phyloP scores from a whole-genome alignment of 2,888 invertebrate genomes.

The Nemapogon koenigi region DNA sequence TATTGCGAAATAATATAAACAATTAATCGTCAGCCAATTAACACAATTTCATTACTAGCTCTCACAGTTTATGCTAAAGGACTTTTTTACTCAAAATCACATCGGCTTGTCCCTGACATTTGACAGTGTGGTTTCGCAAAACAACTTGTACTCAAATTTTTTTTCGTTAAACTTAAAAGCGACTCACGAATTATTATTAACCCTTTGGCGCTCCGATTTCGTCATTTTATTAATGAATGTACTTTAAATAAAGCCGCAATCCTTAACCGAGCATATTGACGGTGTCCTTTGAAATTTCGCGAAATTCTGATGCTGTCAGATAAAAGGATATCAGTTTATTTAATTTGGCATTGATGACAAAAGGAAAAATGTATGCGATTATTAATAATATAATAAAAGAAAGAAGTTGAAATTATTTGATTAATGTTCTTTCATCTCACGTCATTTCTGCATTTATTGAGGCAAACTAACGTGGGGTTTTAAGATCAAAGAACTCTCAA shows the following conservation, averaged over 20 bases:
- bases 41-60: too few relatives aligned
- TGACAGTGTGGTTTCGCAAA: conserved; percentile 28
- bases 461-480: too few relatives aligned
- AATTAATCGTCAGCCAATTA: too few relatives aligned
- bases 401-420: too few relatives aligned
- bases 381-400: neutral
- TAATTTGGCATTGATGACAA: neutral
- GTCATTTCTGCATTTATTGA: too few relatives aligned
- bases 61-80: too few relatives aligned
- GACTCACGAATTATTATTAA: conserved; percentile 25
- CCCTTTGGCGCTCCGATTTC: conserved; percentile 38
- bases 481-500: too few relatives aligned
- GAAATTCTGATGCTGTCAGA: conserved; percentile 17
- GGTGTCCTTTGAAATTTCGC: conserved; percentile 20
- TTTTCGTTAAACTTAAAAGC: conserved; percentile 37
- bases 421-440: too few relatives aligned
- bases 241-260: neutral
- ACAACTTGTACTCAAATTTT: conserved; percentile 27
- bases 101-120: conserved; percentile 52
- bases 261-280: conserved; percentile 5
- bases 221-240: conserved; percentile 20
- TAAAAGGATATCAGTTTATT: conserved; percentile 14
- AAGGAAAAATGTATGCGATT: neutral
- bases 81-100: conserved; percentile 23
- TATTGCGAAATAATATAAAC: too few relatives aligned